These are phyloP conservation scores for Athalia rosae DNA, from an alignment of 2,888 invertebrate genomes.

Conservation along the genomic window DNA sequence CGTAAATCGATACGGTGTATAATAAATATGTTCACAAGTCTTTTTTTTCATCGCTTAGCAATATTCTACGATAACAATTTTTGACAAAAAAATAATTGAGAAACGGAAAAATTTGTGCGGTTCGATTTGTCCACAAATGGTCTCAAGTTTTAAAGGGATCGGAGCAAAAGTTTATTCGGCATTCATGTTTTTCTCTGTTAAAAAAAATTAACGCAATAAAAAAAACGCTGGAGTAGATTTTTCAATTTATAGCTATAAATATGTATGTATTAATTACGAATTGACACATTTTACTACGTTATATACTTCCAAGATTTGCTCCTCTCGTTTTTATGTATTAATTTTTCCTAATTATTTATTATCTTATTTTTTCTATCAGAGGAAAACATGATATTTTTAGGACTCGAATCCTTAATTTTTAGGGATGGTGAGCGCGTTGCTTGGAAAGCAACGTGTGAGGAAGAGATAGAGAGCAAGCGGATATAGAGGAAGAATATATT, in stretches of 20 bases:
- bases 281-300: no score
- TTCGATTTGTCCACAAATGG: constrained; percentile 24
- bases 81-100: not conserved
- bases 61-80: constrained; percentile 3
- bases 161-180: not conserved
- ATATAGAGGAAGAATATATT: constrained; percentile 51
- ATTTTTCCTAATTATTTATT: not conserved
- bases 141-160: constrained; percentile 19
- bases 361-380: not conserved
- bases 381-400: not conserved
- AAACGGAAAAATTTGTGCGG: constrained; percentile 1
- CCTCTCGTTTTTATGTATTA: not conserved
- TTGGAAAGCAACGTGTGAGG: constrained; percentile 64
- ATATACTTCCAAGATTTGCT: no score
- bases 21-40: constrained; percentile 2
- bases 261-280: no score
- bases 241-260: no score
- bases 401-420: not conserved
- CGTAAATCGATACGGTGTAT: not conserved
- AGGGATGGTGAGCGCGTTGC: constrained; percentile 51
- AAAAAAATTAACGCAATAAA: not conserved
- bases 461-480: constrained; percentile 57
- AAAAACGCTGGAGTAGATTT: no score
- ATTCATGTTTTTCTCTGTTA: constrained; percentile 10
- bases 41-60: constrained; percentile 6